A percentile compares a stretch with the other conserved stretches of the same genome.
phyloP scores from a whole-genome alignment of 1,140 invertebrate species.

The Plectus sambesii region DNA sequence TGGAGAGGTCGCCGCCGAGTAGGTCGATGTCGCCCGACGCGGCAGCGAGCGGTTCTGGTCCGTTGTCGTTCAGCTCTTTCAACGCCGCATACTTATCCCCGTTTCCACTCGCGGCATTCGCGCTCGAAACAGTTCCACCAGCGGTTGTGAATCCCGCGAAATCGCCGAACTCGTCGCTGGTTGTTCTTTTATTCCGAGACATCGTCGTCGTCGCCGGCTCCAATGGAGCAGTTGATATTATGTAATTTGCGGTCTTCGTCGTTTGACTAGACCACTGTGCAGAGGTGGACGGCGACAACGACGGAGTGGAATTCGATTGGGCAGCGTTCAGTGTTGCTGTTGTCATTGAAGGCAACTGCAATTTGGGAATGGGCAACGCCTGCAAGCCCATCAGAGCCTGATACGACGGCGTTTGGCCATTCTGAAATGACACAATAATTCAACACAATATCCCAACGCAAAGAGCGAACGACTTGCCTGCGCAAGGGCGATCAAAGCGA shows the following conservation, averaged over 20 bases:
- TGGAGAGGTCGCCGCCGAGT: too few species aligned
- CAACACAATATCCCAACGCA: not conserved
- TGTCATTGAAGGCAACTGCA: conserved; percentile 19
- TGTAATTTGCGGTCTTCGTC: conserved; percentile 13
- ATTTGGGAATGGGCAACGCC: conserved; percentile 26
- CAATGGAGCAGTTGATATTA: conserved; percentile 2
- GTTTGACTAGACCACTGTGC: conserved; percentile 15
- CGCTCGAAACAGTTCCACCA: too few species aligned
- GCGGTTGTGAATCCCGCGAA: too few species aligned
- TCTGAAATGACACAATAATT: conserved; percentile 17
- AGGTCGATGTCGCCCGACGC: too few species aligned
- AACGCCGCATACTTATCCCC: too few species aligned
- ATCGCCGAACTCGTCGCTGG: not conserved
- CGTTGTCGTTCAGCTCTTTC: too few species aligned
- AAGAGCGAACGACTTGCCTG: conserved; percentile 23
- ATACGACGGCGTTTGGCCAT: conserved; percentile 27
- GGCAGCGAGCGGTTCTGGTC: too few species aligned
- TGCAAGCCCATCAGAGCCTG: conserved; percentile 22
- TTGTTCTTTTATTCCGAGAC: conserved; percentile 6
- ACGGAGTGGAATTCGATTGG: conserved; percentile 12
- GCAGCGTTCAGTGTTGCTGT: not conserved
- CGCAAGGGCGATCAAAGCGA: conserved; percentile 37
- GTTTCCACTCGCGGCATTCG: too few species aligned
- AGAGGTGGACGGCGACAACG: too few species aligned
- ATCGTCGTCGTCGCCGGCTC: conserved; percentile 8